Evolutionary conservation across 1,140 invertebrate species (phyloP), one percentile per base, ranked within the genome.

Genomic region (Pristionchus pacificus): DNA sequence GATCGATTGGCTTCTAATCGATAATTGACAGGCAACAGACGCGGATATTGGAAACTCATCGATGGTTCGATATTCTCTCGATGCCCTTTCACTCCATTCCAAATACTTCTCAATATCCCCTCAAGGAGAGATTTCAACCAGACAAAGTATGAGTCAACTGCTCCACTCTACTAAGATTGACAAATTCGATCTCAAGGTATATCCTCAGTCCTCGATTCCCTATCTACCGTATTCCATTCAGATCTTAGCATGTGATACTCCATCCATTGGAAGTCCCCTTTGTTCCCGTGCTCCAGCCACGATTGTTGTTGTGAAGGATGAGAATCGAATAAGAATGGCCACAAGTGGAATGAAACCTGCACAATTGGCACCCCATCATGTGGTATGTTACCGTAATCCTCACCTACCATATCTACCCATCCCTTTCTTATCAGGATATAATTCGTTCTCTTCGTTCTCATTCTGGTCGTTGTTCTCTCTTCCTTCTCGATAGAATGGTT

Each of bases 181-280:
- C 19, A 6, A 49, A 6, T 49, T 49, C 38, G 38, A 49, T 49
- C 38, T 49, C 38, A 49, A 49, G 38, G 38, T n/a, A n/a, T n/a
- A n/a, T n/a, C n/a, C n/a, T n/a, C n/a, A n/a, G n/a, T 49, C 38
- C 38, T 49, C 38, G 6, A 6, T 49, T 49, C 38, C 38, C 38
- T 19, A 10, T 49, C 38, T 19, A 10, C 38, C 38, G 6, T 19
- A 10, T 49, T 49, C 38, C 38, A 60, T 77, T 72, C 55, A 72
- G 65, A 76, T 79, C 33, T 59, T 65, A 6, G 80, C 80, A 24
- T 83, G 80, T 64, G 80, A 82, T 66, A 77, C 77, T 10, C 81
- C 81, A 28, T 73, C 69, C 19, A 72, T 61, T 25, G 77, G 75
- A 13, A 62, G 78, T 61, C 70, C 68, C 38, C 31, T 81, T 19